Base-by-base conservation (phyloP, 2,113 vertebrate species). In the Nesogale talazaci region DNA sequence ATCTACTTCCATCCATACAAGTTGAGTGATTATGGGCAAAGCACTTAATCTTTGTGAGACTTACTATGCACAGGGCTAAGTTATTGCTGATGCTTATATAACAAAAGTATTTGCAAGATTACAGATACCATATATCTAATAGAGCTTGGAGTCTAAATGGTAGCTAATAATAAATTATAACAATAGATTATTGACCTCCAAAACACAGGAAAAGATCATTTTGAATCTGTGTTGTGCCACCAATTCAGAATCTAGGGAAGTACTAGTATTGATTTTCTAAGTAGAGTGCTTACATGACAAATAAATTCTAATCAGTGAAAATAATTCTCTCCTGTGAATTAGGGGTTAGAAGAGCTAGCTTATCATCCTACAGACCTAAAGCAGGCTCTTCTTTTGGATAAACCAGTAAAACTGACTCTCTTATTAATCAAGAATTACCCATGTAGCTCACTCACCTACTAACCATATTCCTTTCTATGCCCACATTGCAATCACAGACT, bases 141-240 rank as follows among this genome's bases (percentile, higher is more conserved):
- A 57, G 27, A 70, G 25, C 79, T 70, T 90, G 20, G 17, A 76
- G 70, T 87, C 36, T 63, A 70, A 77, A n/a, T 2, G 3, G 20
- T 23, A 52, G 34, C 20, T 90, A 90, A 70, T 70, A 63, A 52
- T 38, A 91, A 76, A 29, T 75, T 12, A 42, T 76, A 6, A 75
- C 34, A 57, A 75, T 56, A 46, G 57, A 83, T 65, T 29, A 78
- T 76, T 88, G 74, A 69, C n/a, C 83, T 83, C 59, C 83, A 65
- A 14, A 29, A 88, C 72, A 88, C 5, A 92, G 52, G 63, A 56
- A 82, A 83, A 72, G n/a, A 59, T 87, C 42, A 72, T 52, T 38
- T 86, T 91, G 25, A 87, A 34, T 56, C 12, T 78, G 23, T 69
- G 38, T 16, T 88, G 83, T 88, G 72, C 77, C 38, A 87, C 27